Percentiles rank a stretch among this genome's conserved stretches.
Conservation (phyloP, 2,797 vertebrate species). For the Synaphobranchus kaupii region DNA sequence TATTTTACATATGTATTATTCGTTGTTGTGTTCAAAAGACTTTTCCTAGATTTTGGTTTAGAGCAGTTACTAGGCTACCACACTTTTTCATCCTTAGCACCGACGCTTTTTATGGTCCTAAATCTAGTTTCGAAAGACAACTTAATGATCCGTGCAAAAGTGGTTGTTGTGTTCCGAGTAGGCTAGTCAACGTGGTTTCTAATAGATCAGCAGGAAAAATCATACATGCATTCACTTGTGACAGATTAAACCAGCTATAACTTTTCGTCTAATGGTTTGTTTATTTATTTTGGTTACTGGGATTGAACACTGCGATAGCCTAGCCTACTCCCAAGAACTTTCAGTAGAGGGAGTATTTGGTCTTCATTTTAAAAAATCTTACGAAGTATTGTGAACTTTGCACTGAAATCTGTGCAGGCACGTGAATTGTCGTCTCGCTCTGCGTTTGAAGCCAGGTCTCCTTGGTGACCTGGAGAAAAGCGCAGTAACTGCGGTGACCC, state of each 20-base stretch:
- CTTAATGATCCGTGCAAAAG: neutral
- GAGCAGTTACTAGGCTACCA: neutral
- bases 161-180: neutral
- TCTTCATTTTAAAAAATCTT: neutral
- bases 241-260: no score
- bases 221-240: neutral
- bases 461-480: neutral
- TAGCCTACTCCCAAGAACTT: neutral
- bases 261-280: neutral
- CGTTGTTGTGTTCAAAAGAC: no score
- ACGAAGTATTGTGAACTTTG: neutral
- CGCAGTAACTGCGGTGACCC: neutral
- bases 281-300: neutral
- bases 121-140: neutral
- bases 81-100: neutral
- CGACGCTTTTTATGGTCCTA: neutral
- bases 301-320: neutral
- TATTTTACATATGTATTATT: neutral
- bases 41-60: neutral
- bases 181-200: neutral
- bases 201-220: neutral
- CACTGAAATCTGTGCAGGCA: neutral
- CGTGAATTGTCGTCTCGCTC: neutral
- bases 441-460: neutral
- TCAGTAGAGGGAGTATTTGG: neutral